These are phyloP conservation scores for Hemichromis elongatus DNA, from an alignment of 2,113 vertebrate genomes.

Conservation along the genomic window DNA sequence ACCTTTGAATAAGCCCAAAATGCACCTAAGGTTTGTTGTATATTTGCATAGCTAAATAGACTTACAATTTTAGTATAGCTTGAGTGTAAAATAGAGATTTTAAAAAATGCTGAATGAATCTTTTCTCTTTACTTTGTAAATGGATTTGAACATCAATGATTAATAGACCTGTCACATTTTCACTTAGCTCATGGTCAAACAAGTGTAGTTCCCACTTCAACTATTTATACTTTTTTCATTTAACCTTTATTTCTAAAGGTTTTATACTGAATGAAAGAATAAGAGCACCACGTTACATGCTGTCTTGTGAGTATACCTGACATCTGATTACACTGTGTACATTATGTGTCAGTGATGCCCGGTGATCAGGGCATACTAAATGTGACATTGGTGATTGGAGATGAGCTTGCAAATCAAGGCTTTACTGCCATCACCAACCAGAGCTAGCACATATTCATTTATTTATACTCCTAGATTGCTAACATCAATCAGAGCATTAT, in stretches of 20 bases:
- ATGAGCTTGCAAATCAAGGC: constrained; percentile 71
- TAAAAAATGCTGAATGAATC: background rate
- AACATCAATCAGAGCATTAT: constrained; percentile 66
- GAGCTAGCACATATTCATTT: constrained; percentile 62
- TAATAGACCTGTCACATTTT: background rate
- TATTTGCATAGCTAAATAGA: background rate
- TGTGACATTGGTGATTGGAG: constrained; percentile 63
- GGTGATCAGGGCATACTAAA: constrained; percentile 48
- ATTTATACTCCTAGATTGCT: constrained; percentile 72
- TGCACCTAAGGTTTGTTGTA: background rate
- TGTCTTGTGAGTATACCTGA: constrained; percentile 1
- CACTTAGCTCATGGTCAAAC: background rate
- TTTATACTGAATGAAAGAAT: background rate
- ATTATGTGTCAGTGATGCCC: constrained; percentile 19
- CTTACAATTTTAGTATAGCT: background rate
- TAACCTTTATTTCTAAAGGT: background rate
- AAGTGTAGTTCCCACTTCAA: background rate
- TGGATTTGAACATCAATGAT: background rate
- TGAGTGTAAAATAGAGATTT: background rate
- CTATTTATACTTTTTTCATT: background rate
- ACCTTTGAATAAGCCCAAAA: background rate
- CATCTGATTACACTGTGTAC: constrained; percentile 26
- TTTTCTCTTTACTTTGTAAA: background rate
- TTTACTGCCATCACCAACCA: constrained; percentile 57
- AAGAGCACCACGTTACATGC: background rate